Conservation (phyloP, 1,140 invertebrate species). For the Mylabris phalerata region DNA sequence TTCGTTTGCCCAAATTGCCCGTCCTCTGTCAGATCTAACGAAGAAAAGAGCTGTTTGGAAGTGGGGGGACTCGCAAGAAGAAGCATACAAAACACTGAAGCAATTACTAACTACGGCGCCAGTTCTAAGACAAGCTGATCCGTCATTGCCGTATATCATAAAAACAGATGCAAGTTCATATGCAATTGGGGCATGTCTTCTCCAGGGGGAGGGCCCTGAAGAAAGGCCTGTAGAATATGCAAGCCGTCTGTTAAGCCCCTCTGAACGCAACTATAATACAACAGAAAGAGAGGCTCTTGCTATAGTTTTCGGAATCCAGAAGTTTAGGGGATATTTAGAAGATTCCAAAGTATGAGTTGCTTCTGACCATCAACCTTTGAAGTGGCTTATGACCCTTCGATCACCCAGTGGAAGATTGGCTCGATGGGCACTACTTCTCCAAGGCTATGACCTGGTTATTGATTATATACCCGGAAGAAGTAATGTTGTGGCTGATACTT, state of each 20-base stretch:
- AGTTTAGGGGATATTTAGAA: slow-evolving; percentile 31
- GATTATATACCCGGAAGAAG: slow-evolving; percentile 12
- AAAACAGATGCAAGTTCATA: slow-evolving; percentile 36
- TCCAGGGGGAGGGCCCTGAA: slow-evolving; percentile 35
- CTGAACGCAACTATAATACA: slow-evolving; percentile 38
- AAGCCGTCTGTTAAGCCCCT: slow-evolving; percentile 28
- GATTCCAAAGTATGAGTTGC: slow-evolving; percentile 34
- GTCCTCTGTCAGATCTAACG: background rate
- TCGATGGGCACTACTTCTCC: slow-evolving; percentile 24
- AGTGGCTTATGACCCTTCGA: slow-evolving; percentile 7
- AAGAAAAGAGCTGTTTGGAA: background rate
- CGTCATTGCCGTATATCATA: slow-evolving; percentile 26
- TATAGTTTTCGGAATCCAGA: slow-evolving; percentile 37
- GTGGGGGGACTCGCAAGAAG: background rate
- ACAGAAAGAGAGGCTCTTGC: slow-evolving; percentile 42
- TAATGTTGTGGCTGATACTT: too few species aligned
- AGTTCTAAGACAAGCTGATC: slow-evolving; percentile 27
- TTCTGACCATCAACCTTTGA: slow-evolving; percentile 3
- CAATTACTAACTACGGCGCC: slow-evolving; percentile 2
- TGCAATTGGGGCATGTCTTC: slow-evolving; percentile 36
- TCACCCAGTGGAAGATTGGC: slow-evolving; percentile 25
- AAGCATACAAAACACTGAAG: slow-evolving; percentile 3
- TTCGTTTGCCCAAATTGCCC: too few species aligned
- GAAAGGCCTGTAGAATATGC: too few species aligned
- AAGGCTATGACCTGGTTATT: slow-evolving; percentile 13